These are phyloP conservation scores for Temnothorax rugatulus DNA, from an alignment of 2,888 invertebrate genomes.

Conservation along the genomic window DNA sequence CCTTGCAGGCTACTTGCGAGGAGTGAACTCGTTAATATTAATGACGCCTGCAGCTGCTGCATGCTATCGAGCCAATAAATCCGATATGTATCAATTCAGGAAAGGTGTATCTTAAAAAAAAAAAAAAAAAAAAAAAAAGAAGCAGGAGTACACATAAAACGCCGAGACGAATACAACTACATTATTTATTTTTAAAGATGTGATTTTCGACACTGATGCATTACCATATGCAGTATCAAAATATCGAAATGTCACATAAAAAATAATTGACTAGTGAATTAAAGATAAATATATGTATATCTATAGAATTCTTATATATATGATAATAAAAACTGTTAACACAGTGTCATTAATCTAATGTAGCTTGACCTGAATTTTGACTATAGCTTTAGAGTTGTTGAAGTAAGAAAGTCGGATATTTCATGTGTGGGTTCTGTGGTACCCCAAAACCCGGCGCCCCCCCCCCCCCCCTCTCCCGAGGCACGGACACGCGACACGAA, in stretches of 20 bases:
- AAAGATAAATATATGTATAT: neutral
- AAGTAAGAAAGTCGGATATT: neutral
- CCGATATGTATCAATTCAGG: neutral
- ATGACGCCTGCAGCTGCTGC: neutral
- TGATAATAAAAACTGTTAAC: neutral
- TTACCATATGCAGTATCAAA: neutral
- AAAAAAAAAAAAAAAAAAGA: neutral
- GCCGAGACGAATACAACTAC: neutral
- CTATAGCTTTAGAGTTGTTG: neutral
- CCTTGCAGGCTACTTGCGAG: neutral
- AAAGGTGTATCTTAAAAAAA: neutral
- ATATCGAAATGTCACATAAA: neutral
- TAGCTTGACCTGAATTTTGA: neutral
- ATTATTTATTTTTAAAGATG: slow-evolving; percentile 1
- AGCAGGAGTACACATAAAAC: neutral
- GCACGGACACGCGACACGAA: slow-evolving; percentile 19
- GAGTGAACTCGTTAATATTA: slow-evolving; percentile 29
- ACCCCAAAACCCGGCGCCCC: neutral
- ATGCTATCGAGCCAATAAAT: slow-evolving; percentile 8
- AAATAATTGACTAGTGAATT: neutral
- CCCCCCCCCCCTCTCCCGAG: too few relatives aligned
- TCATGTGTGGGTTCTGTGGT: neutral
- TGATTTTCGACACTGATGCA: neutral
- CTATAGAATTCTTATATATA: neutral
- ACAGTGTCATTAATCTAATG: too few relatives aligned